Conservation (phyloP, 2,888 invertebrate genomes). For the Dryobotodes eremita region DNA sequence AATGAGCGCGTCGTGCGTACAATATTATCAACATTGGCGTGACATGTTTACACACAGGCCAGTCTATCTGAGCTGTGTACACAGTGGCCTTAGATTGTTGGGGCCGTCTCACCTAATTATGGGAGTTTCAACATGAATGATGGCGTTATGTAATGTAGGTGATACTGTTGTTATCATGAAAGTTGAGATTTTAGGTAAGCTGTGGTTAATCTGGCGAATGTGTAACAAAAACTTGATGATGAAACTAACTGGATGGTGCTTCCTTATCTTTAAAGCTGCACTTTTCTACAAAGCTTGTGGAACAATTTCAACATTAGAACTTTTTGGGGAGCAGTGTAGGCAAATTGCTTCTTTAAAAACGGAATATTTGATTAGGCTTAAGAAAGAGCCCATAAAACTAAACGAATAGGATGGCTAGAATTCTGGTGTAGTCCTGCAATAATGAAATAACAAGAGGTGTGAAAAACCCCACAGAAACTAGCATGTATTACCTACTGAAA, state of each 20-base stretch:
- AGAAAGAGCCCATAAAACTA: no score
- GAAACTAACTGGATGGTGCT: background rate
- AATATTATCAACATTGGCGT: constrained; percentile 64
- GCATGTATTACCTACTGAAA: background rate
- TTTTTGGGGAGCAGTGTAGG: background rate
- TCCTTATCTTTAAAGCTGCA: background rate
- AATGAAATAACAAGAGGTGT: no score
- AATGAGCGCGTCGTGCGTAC: constrained; percentile 69
- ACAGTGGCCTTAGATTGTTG: constrained; percentile 43
- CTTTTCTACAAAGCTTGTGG: background rate
- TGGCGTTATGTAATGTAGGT: constrained; percentile 10
- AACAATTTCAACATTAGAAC: background rate
- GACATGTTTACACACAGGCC: constrained; percentile 27
- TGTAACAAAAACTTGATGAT: background rate
- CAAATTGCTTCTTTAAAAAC: background rate
- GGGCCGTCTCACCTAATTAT: constrained; percentile 39
- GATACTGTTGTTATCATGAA: constrained; percentile 11
- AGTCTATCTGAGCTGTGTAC: constrained; percentile 30
- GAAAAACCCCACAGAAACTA: background rate
- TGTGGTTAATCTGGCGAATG: constrained; percentile 15
- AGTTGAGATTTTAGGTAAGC: constrained; percentile 9
- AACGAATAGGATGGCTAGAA: background rate
- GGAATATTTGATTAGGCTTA: background rate
- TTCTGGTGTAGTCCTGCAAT: background rate
- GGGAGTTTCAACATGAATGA: constrained; percentile 34